Evolutionary conservation across 1,140 invertebrate genomes (phyloP), one percentile per base, ranked within the genome.

Genomic region (Rhizoglyphus robini): DNA sequence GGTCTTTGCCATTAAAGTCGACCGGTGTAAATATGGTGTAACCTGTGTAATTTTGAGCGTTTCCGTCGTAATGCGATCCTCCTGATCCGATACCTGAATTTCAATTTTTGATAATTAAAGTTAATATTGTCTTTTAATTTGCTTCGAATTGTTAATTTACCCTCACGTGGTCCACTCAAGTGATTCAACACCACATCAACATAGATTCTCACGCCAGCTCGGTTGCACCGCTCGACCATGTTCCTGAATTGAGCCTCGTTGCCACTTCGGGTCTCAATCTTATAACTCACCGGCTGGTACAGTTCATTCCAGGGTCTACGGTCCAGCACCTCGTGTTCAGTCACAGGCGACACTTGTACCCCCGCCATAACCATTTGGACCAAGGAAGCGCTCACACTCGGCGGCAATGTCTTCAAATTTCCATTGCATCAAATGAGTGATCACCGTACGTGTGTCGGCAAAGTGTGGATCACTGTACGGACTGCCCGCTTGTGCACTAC

Each of bases 121-220:
- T 20, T 2, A 20, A 4, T 15, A 51, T 51, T 25, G 25, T n/a
- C n/a, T n/a, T 23, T 48, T 23, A 20, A 8, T 2, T 29, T 47
- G 18, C n/a, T n/a, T n/a, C n/a, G n/a, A n/a, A n/a, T n/a, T n/a
- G n/a, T n/a, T n/a, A n/a, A n/a, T n/a, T 4, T 51, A 61, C 61
- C 61, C 48, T 23, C 41, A 47, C 65, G 68, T 41, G 81, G 76
- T n/a, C 82, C 86, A 11, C 83, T 83, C 90, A 94, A 94, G 74
- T 95, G 89, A 72, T 95, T 95, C 34, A 92, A 77, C 1, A 95
- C 82, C 0, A 83, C 80, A 75, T 95, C 90, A 0, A 88, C 87
- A 72, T 88, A 91, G 67, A 94, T 86, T 70, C 86, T 79, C 4
- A 88, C 84, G 15, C 85, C 86, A 67, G 78, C 85, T 18, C 75